Base-by-base conservation (phyloP, 1,140 invertebrate species). In the Muscidifurax raptorellus region DNA sequence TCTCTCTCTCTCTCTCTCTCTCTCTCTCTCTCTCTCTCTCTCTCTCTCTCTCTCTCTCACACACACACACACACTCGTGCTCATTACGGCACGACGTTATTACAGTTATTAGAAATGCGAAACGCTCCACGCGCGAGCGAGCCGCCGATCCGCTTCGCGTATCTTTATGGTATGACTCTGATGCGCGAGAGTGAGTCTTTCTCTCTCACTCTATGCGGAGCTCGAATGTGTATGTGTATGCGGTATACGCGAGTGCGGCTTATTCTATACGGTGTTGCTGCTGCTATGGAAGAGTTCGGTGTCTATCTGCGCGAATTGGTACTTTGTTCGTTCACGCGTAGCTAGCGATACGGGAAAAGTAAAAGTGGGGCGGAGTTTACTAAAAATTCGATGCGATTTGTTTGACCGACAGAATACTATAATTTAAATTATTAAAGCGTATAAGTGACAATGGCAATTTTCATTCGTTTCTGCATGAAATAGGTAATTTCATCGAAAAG, bases 101-200 rank as follows among this genome's bases (percentile, higher is more conserved):
- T 80, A 80, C 76, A 40, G 76, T 78, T 78, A 78, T 78, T 64
- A 78, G 76, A 64, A 64, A 78, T 28, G 76, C 76, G 52, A 78
- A 64, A 47, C 74, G 74, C 15, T 18, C 71, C 22, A 13, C 44
- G 75, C 44, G 25, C 76, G 52, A 66, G 44, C 13, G 52, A 78
- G 28, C 25, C 1, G 30, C 28, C 77, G 77, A 80, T 80, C 18
- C 64, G 77, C 64, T 67, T 80, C 77, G 77, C 30, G 25, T 32
- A 64, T 25, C 76, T 78, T 78, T 78, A 30, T 32, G 76, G 27
- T 30, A 36, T 30, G 18, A 18, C 52, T 59, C 22, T 22, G 52
- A 59, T 59, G 52, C 52, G 52, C 52, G 52, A 59, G 52, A 59
- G 52, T n/a, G 22, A 22, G 6, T 47, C 36, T 47, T 40, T 75